Evolutionary conservation across 2,888 invertebrate species (phyloP).

Genomic region (Agriotes lineatus): DNA sequence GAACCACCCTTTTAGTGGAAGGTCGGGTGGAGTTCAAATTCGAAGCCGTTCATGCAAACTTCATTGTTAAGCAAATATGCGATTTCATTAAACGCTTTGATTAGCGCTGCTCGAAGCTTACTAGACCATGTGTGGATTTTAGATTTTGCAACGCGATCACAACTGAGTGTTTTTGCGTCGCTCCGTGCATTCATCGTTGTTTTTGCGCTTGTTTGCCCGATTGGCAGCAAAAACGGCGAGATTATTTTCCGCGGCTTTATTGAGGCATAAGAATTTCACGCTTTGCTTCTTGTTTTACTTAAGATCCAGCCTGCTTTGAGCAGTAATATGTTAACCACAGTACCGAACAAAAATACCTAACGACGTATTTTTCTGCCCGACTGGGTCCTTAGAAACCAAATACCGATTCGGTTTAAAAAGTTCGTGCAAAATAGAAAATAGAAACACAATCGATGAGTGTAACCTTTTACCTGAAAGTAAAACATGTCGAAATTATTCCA

Average conservation of each 20-base stretch:
- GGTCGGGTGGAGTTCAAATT: slow-evolving; percentile 40
- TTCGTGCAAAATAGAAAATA: too few relatives aligned
- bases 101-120: slow-evolving; percentile 62
- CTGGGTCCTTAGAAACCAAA: too few relatives aligned
- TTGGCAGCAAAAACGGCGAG: slow-evolving; percentile 9
- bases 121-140: slow-evolving; percentile 58
- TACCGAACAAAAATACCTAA: slow-evolving; percentile 7
- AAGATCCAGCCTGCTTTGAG: neutral
- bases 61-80: slow-evolving; percentile 63
- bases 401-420: too few relatives aligned
- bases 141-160: slow-evolving; percentile 43
- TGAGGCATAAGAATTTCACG: slow-evolving; percentile 37
- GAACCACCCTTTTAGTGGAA: slow-evolving; percentile 4
- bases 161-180: slow-evolving; percentile 29
- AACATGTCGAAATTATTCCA: too few relatives aligned
- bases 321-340: slow-evolving; percentile 8
- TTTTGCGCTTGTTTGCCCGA: slow-evolving; percentile 18
- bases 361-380: slow-evolving; percentile 1
- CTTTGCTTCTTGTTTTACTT: slow-evolving; percentile 27
- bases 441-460: too few relatives aligned
- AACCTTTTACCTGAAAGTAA: too few relatives aligned
- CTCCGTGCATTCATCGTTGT: slow-evolving; percentile 22
- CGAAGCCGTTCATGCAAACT: slow-evolving; percentile 57
- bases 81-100: slow-evolving; percentile 63
- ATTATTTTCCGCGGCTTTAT: slow-evolving; percentile 33